Conservation (phyloP, 1,140 invertebrate genomes). For the Trichonephila inaurata region DNA sequence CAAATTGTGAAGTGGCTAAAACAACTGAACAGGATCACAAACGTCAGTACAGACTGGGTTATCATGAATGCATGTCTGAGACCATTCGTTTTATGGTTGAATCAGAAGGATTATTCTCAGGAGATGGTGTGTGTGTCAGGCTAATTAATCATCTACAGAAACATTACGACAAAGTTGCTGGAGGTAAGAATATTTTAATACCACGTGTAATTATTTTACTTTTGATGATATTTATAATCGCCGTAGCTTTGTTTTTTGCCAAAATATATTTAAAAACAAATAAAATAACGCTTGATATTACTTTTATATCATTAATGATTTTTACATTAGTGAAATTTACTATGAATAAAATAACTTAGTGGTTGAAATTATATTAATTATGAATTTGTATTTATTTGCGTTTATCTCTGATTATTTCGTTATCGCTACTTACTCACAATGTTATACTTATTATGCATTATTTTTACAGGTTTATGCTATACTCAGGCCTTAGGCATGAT, state of each 20-base stretch:
- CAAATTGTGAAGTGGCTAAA: constrained; percentile 77
- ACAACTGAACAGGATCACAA: constrained; percentile 77
- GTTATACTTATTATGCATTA: background rate
- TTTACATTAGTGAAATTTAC: too few species aligned
- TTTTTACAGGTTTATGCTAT: constrained; percentile 55
- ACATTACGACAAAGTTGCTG: constrained; percentile 87
- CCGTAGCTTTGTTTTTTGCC: too few species aligned
- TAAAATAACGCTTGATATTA: too few species aligned
- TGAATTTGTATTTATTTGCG: too few species aligned
- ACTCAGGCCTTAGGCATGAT: constrained; percentile 51
- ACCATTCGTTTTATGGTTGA: constrained; percentile 94
- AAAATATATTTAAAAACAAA: too few species aligned
- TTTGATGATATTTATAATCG: too few species aligned
- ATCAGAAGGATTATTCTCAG: constrained; percentile 88
- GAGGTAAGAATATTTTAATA: constrained; percentile 53
- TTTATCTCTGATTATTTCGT: too few species aligned
- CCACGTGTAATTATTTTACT: too few species aligned
- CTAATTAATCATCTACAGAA: constrained; percentile 91
- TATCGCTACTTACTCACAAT: too few species aligned
- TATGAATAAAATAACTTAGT: too few species aligned
- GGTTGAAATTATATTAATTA: too few species aligned
- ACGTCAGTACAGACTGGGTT: constrained; percentile 88
- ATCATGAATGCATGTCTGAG: constrained; percentile 94
- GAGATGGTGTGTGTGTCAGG: constrained; percentile 90
- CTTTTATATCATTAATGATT: too few species aligned